Base-by-base conservation (phyloP, 2,888 invertebrate species). In the Eledona agricola region DNA sequence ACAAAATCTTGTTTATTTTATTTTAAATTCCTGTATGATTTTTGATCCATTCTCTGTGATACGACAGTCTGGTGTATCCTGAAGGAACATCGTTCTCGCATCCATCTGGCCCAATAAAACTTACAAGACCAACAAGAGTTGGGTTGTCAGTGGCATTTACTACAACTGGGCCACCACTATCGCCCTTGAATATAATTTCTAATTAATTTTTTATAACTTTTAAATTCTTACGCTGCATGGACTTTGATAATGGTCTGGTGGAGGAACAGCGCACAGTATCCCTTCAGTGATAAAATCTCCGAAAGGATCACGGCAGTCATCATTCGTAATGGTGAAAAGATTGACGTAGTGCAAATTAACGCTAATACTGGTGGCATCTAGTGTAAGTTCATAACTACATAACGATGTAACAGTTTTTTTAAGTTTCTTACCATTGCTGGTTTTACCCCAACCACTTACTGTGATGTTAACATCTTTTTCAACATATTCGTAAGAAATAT, bases 111-210 rank as follows among this genome's bases (percentile, higher is more conserved):
- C 35, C 22, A 11, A 35, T 12, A 20, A 35, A 35, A 20, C 35
- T 35, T n/a, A 35, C 35, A 9, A 22, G 5, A 10, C 20, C 35
- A 3, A 35, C 22, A 10, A 11, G 35, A 11, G 12, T 12, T 3
- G 35, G 35, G 22, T 35, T 10, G 1, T 19, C 6, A 5, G 6
- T 10, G 22, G 20, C 35, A n/a, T 35, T 35, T 7, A 35, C 7
- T 2, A 35, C 35, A 4, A 20, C 35, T 5, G 35, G 35, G 22
- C 35, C 35, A 22, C 35, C 35, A 22, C 20, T 35, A 7, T 35
- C 35, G 2, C 35, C 35, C 22, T 35, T 11, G 22, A 35, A 16
- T 13, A 32, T 12, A 2, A 1, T 25, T 11, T 2, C n/a, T n/a
- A n/a, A n/a, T n/a, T n/a, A 25, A 4, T 25, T 25, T 19, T 19